Base-by-base conservation (phyloP, 2,113 vertebrate species). In the Hassar affinis region DNA sequence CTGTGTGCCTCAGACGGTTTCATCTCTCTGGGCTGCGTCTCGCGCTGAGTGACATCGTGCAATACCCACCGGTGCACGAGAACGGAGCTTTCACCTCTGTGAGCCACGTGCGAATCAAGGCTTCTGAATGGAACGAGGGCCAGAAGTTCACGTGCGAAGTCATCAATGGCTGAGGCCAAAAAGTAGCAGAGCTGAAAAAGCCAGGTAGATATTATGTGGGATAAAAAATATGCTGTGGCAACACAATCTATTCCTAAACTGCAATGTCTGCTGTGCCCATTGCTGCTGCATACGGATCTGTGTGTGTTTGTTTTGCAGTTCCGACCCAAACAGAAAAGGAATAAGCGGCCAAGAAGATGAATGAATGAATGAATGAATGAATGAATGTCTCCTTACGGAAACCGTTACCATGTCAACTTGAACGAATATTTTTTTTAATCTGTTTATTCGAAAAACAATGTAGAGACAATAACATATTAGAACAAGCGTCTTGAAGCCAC, bases 281-380 rank as follows among this genome's bases (percentile, higher is more conserved):
- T 84, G 87, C 89, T 91, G 89, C 82, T 64, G 88, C 88, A 89
- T 86, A 87, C 27, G 88, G 88, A 89, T 90, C 85, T 91, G 72
- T 91, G 71, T 92, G 57, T 91, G 75, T 92, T 88, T 92, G 38
- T 42, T 87, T 93, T 94, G 84, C 90, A 92, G 92, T 0, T 0
- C n/a, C n/a, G n/a, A n/a, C n/a, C n/a, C n/a, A n/a, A n/a, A n/a
- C n/a, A n/a, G n/a, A n/a, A n/a, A n/a, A n/a, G n/a, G n/a, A n/a
- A n/a, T n/a, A n/a, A n/a, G n/a, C n/a, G n/a, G n/a, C n/a, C n/a
- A n/a, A n/a, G n/a, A n/a, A n/a, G n/a, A n/a, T n/a, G n/a, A n/a
- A n/a, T n/a, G n/a, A n/a, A n/a, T n/a, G n/a, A n/a, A n/a, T n/a
- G n/a, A n/a, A n/a, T n/a, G n/a, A n/a, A n/a, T n/a, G n/a, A n/a